Percentiles rank a stretch among this genome's conserved stretches.
Conservation (phyloP, 2,113 vertebrate species). For the Poeciliopsis prolifica region DNA sequence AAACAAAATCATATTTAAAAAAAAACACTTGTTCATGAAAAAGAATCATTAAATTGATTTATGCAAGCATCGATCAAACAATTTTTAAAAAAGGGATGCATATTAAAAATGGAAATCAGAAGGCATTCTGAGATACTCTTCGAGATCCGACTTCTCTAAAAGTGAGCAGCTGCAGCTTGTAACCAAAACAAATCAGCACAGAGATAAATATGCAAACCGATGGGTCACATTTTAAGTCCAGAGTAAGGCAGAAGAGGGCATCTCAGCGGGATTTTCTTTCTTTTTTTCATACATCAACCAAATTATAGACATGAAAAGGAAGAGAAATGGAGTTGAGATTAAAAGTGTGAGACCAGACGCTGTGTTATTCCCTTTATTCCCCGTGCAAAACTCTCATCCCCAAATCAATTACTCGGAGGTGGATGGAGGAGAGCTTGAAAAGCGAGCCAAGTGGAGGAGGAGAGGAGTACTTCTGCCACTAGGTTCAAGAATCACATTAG, state of each 20-base stretch:
- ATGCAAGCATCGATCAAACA: neutral
- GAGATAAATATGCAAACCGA: slow-evolving; percentile 36
- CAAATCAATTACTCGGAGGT: slow-evolving; percentile 67
- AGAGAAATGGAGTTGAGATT: slow-evolving; percentile 56
- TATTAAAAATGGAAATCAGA: slow-evolving; percentile 8
- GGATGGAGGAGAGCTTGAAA: slow-evolving; percentile 38
- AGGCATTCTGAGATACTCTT: neutral
- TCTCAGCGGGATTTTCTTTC: slow-evolving; percentile 32
- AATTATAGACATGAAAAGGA: slow-evolving; percentile 66
- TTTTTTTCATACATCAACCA: slow-evolving; percentile 57
- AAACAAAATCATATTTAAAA: neutral
- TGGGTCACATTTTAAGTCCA: slow-evolving; percentile 24
- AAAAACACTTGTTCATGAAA: neutral
- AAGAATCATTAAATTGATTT: neutral
- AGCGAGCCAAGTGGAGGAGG: slow-evolving; percentile 30
- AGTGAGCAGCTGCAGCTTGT: slow-evolving; percentile 17
- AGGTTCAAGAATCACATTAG: slow-evolving; percentile 27
- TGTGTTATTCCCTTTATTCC: slow-evolving; percentile 59
- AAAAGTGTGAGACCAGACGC: slow-evolving; percentile 53
- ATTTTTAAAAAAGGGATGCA: neutral
- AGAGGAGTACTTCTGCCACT: slow-evolving; percentile 10
- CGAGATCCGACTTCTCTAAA: slow-evolving; percentile 8
- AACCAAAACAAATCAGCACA: slow-evolving; percentile 36
- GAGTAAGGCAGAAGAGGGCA: slow-evolving; percentile 21
- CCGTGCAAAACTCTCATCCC: slow-evolving; percentile 56